Percentiles rank a stretch among this genome's conserved stretches.
Conservation (phyloP, 2,797 vertebrate species). For the Perodicticus potto region DNA sequence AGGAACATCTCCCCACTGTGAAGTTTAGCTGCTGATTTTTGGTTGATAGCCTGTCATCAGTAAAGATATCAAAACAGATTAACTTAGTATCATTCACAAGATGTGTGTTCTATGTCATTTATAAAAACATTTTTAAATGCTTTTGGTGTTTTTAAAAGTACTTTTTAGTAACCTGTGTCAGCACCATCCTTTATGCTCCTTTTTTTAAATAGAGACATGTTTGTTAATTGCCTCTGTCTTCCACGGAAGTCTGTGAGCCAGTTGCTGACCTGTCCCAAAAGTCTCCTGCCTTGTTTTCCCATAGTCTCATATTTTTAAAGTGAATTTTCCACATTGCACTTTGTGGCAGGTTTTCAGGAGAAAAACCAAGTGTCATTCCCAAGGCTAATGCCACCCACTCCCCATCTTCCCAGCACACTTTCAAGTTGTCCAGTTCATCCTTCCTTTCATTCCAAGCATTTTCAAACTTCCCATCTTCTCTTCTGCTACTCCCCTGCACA, state of each 20-base stretch:
- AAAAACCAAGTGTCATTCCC: not conserved
- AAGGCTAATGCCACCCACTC: not conserved
- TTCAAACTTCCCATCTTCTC: not conserved
- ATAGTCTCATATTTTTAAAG: not conserved
- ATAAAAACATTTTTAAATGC: constrained; percentile 20
- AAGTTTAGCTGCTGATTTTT: not conserved
- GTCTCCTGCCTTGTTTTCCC: not conserved
- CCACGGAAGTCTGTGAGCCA: not conserved
- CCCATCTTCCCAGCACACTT: not conserved
- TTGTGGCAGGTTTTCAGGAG: not conserved
- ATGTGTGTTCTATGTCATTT: not conserved
- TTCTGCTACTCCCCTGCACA: not conserved
- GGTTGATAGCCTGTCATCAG: not conserved
- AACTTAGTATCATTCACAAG: not conserved
- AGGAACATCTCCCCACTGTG: not conserved
- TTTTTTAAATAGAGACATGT: not conserved
- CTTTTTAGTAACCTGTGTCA: not conserved
- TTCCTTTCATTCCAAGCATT: not conserved
- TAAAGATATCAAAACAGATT: not conserved
- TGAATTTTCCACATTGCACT: not conserved
- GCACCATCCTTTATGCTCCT: not conserved
- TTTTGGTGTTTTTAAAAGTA: not conserved
- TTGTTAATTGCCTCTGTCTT: not conserved
- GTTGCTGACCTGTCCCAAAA: not conserved
- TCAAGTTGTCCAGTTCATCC: not conserved